Base-by-base conservation (phyloP, 2,888 invertebrate species). In the Congeria kusceri region DNA sequence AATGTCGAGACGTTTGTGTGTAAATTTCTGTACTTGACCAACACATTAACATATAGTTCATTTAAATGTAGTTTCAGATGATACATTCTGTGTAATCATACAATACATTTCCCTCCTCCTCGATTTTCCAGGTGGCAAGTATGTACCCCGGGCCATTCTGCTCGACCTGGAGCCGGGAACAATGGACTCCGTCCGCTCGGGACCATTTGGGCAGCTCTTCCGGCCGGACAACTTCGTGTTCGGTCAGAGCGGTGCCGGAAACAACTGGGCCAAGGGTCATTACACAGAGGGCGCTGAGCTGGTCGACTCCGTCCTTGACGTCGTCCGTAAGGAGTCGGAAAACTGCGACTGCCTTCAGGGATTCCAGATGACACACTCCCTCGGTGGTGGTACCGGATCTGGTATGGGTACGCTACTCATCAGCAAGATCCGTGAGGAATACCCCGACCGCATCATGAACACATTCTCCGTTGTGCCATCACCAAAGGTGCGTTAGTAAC, bases 141-240 rank as follows among this genome's bases (percentile, higher is more conserved):
- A 98, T 94, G 98, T 98, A 77, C 98, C 98, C 15, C 95, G 98
- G 84, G 98, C 98, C 90, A 96, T 98, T 92, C 95, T 98, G 77
- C 97, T 98, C 85, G 98, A 99, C 93, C 94, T 98, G 92, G 98
- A 98, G 94, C 98, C 98, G 59, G 98, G 98, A 86, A 98, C 98
- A 89, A 98, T 99, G 98, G 98, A 99, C 94, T 97, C 98, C 0
- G 98, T 99, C 82, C 70, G 70, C 9, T 71, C 70, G 9, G 70
- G 70, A 63, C 63, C 70, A 62, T 71, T 62, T 18, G 63, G 62
- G 18, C 70, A 71, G 63, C 92, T 92, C 32, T 93, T 93, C 85
- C 92, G 92, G 83, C 82, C 98, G 20, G 98, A 98, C 94, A 98
- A 98, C 95, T 98, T 98, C 93, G 97, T 98, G 27, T 98, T 98